Base-by-base conservation (phyloP, 2,888 invertebrate genomes). In the Girardia tigrina region DNA sequence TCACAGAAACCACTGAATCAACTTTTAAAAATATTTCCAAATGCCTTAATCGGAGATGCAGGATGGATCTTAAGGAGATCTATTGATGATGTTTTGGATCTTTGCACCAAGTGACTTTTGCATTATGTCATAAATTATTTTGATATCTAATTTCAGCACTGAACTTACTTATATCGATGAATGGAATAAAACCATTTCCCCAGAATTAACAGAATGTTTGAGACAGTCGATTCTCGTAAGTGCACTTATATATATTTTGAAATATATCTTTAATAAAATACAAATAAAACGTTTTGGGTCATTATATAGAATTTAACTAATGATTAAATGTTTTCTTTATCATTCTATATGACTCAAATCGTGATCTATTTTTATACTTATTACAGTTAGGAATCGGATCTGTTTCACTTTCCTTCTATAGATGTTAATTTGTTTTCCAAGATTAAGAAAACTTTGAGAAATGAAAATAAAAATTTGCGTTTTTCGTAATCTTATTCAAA, bases 41-140 rank as follows among this genome's bases (percentile, higher is more conserved):
- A 56, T n/a, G 56, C 56, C n/a, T n/a, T 56, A n/a, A 56, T 56
- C 56, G 56, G 56, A 2, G 56, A 56, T 56, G n/a, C 56, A n/a
- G 56, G 56, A 56, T 56, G 56, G 56, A 56, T 56, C 6, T n/a
- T 56, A n/a, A 56, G 23, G 23, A 4, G 56, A 56, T 56, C 56
- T 56, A 56, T 56, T n/a, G 56, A 56, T 23, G 56, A 56, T 20
- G 56, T 56, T 4, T 56, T 56, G n/a, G 56, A 56, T 20, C 23
- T 56, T n/a, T 56, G 56, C 56, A 20, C 56, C n/a, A 56, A 56
- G 56, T 56, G 23, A 56, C 16, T 12, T 36, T 36, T 36, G 8
- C 36, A 36, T 36, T 12, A 36, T 36, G 16, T 12, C 36, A 36
- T 36, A 16, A 12, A 36, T 36, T 36, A 36, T 12, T 16, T 36